phyloP scores from a whole-genome alignment of 2,113 vertebrate genomes.

The Scortum barcoo region DNA sequence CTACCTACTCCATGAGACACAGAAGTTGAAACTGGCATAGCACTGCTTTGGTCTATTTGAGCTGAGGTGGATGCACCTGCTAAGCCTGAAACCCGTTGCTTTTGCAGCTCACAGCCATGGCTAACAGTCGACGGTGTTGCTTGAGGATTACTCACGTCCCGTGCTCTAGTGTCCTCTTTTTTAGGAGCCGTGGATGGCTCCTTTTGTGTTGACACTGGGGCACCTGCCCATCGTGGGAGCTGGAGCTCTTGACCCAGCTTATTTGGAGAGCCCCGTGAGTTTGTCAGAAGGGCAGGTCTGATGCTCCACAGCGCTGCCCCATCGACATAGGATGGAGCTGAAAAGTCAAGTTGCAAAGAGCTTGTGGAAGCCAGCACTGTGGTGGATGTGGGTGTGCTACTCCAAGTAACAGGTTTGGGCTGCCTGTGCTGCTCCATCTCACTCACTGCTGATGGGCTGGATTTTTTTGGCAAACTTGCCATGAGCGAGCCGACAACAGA shows the following conservation, averaged over 20 bases:
- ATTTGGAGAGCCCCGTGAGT: constrained; percentile 61
- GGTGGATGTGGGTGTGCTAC: constrained; percentile 50
- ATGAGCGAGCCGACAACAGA: constrained; percentile 38
- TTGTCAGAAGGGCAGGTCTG: constrained; percentile 49
- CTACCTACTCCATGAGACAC: constrained; percentile 63
- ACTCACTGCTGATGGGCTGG: constrained; percentile 42
- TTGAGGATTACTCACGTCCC: constrained; percentile 69
- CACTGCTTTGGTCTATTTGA: constrained; percentile 74
- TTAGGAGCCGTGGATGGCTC: constrained; percentile 53
- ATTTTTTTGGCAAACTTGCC: constrained; percentile 48
- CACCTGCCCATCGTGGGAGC: constrained; percentile 57
- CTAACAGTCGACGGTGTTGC: constrained; percentile 62
- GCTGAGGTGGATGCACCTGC: constrained; percentile 59
- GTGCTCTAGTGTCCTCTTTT: constrained; percentile 64
- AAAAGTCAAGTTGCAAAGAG: constrained; percentile 58
- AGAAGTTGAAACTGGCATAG: constrained; percentile 64
- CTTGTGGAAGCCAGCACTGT: constrained; percentile 58
- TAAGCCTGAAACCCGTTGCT: constrained; percentile 67
- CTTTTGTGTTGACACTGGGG: constrained; percentile 51
- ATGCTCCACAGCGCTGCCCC: constrained; percentile 75
- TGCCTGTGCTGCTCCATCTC: constrained; percentile 68
- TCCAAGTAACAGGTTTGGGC: constrained; percentile 62
- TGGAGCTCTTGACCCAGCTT: constrained; percentile 69
- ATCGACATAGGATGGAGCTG: constrained; percentile 59
- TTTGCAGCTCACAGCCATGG: constrained; percentile 69